Conservation (phyloP, 1,140 invertebrate genomes). For the Drosophila ananassae region DNA sequence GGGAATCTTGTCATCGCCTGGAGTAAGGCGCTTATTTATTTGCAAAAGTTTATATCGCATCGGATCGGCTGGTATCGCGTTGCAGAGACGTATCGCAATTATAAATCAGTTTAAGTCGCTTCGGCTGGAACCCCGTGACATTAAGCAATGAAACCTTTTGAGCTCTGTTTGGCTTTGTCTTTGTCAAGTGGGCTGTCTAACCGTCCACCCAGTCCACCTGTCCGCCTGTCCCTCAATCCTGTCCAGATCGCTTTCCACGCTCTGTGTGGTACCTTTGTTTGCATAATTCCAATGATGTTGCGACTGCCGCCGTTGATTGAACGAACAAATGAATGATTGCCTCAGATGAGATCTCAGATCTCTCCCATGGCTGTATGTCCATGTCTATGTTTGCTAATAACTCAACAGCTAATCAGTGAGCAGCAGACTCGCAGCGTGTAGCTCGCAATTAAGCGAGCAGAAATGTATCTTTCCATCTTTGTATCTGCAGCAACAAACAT, state of each 20-base stretch:
- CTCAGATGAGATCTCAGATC: constrained; percentile 48
- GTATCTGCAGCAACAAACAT: constrained; percentile 43
- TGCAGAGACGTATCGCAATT: constrained; percentile 69
- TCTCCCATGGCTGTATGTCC: constrained; percentile 31
- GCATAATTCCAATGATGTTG: constrained; percentile 40
- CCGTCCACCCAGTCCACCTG: constrained; percentile 4
- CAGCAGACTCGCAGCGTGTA: constrained; percentile 53
- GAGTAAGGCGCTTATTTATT: constrained; percentile 79
- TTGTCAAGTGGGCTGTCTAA: constrained; percentile 69
- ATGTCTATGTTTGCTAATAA: constrained; percentile 80
- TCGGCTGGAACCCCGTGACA: constrained; percentile 64
- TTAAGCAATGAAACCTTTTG: constrained; percentile 81
- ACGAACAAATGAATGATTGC: constrained; percentile 69
- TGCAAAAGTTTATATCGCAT: constrained; percentile 47
- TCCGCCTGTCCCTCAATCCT: constrained; percentile 62
- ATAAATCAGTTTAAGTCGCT: constrained; percentile 76
- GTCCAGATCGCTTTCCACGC: constrained; percentile 66
- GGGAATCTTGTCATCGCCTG: constrained; percentile 65
- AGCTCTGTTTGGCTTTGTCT: constrained; percentile 77
- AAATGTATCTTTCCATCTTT: constrained; percentile 69
- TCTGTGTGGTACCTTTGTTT: constrained; percentile 78
- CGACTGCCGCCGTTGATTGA: constrained; percentile 58
- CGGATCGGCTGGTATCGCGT: constrained; percentile 32
- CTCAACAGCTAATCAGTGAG: constrained; percentile 76
- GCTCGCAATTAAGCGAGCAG: constrained; percentile 76